Base-by-base conservation (phyloP, 1,140 invertebrate genomes). In the Apocrypta bakeri region DNA sequence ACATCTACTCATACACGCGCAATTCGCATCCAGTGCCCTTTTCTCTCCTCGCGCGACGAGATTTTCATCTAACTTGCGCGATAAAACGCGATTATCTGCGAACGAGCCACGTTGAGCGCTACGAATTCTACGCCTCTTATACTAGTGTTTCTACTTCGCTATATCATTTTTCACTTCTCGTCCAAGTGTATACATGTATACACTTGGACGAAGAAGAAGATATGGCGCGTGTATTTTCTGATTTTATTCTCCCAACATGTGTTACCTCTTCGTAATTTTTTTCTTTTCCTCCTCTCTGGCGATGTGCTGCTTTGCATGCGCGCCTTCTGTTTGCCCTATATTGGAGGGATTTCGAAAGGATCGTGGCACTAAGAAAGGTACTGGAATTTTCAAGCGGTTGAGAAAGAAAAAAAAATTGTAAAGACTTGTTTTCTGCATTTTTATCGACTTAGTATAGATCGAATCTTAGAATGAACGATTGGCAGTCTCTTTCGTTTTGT, bases 61-160 rank as follows among this genome's bases (percentile, higher is more conserved):
- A 85, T 85, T 86, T 83, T 86, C 86, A 88, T 87, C 82, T 83
- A 85, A 85, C 83, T 87, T 87, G 74, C 63, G 48, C 75, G 75
- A 78, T 84, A 86, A 87, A 85, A 78, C 31, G 61, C 75, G 84
- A 85, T 83, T 85, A 86, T 84, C 75, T 71, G 63, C 37, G 42
- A 81, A 85, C 85, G 72, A 82, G 71, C 40, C 63, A 48, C 24
- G 14, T 3, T 40, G 2, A 11, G 17, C 48, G 2, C 33, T 64
- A 40, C 2, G 31, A n/a, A n/a, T 74, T 14, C 14, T 73, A 14
- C 25, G 33, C 27, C 12, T 27, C 12, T 31, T 17, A 31, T 66
- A 66, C 1, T 48, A n/a, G n/a, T n/a, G n/a, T n/a, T n/a, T n/a
- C n/a, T n/a, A n/a, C n/a, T n/a, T n/a, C n/a, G n/a, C n/a, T n/a